Evolutionary conservation across 2,797 vertebrate species (phyloP).

Genomic region (Scarus forsteni): DNA sequence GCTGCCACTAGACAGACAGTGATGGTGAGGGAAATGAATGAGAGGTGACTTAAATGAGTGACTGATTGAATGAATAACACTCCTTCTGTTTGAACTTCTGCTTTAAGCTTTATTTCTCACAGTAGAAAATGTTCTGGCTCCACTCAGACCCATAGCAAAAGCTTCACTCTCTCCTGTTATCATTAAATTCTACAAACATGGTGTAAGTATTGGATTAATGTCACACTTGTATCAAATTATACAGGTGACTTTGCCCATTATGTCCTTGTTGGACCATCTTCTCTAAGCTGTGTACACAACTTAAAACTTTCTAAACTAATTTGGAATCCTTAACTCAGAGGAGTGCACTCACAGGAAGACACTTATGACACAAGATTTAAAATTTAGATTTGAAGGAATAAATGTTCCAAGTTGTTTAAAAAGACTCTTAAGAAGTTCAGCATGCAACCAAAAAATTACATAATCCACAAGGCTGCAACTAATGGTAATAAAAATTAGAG

Average conservation of each 20-base stretch:
- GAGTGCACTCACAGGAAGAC: not conserved
- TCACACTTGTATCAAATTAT: slow-evolving; percentile 13
- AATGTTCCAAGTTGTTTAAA: not conserved
- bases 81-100: too few species aligned
- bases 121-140: not conserved
- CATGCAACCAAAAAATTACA: not conserved
- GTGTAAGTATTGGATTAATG: slow-evolving; percentile 7
- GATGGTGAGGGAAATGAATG: too few species aligned
- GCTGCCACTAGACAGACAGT: too few species aligned
- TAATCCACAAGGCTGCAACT: not conserved
- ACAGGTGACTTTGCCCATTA: not conserved
- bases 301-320: slow-evolving; percentile 3
- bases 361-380: slow-evolving; percentile 2
- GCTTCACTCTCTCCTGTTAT: not conserved
- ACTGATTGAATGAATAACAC: too few species aligned
- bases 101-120: too few species aligned
- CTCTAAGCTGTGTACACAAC: not conserved
- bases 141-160: not conserved
- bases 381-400: not conserved
- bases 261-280: slow-evolving; percentile 15
- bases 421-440: not conserved
- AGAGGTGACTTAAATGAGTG: too few species aligned
- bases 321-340: not conserved
- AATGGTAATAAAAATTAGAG: too few species aligned
- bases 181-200: slow-evolving; percentile 16